Conservation (phyloP, 2,797 vertebrate genomes). For the Simalia tracyae region DNA sequence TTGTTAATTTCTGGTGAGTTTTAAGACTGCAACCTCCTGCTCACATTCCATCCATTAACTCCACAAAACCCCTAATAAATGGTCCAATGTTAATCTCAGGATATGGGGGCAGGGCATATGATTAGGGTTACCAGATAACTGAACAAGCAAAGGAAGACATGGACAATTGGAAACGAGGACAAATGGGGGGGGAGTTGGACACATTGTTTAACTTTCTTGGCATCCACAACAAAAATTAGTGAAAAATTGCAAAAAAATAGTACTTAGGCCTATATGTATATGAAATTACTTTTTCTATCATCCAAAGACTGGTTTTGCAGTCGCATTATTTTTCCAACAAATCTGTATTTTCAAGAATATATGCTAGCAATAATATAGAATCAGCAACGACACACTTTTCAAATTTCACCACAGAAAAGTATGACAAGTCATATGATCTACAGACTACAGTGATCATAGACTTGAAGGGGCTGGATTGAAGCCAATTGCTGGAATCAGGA, state of each 20-base stretch:
- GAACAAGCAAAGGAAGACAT: background rate
- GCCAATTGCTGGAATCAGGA: background rate
- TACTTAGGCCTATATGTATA: background rate
- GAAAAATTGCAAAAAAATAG: background rate
- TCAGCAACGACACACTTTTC: background rate
- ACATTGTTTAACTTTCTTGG: background rate
- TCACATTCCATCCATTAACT: background rate
- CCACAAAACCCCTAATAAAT: background rate
- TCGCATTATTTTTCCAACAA: background rate
- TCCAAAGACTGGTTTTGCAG: background rate
- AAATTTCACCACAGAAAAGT: background rate
- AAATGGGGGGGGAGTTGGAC: background rate
- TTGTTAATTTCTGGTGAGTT: background rate
- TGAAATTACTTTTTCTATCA: background rate
- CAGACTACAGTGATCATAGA: background rate
- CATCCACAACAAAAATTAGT: background rate
- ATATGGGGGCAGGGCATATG: background rate
- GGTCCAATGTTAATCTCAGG: background rate
- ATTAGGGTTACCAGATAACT: background rate
- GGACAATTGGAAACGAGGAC: background rate
- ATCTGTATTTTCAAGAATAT: background rate
- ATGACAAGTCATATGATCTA: background rate
- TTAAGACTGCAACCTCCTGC: background rate
- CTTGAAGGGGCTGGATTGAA: background rate
- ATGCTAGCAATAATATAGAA: background rate